A percentile compares a stretch with the other conserved stretches of the same genome.
Evolutionary conservation across 2,888 invertebrate genomes (phyloP).

Genomic region (Temnothorax rugatulus): DNA sequence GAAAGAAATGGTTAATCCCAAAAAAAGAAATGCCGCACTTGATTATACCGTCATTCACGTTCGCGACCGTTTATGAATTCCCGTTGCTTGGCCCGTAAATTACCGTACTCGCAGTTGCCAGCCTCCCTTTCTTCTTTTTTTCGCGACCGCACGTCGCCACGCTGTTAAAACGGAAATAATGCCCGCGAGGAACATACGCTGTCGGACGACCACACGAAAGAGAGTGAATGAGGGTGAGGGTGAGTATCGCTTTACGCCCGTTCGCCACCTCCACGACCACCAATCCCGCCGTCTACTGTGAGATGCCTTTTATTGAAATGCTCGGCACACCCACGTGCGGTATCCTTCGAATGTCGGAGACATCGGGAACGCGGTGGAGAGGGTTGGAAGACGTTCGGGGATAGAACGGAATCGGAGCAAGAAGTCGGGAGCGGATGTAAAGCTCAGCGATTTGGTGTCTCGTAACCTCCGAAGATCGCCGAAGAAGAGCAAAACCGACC

Average conservation of each 20-base stretch:
- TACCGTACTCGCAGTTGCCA: conserved; percentile 40
- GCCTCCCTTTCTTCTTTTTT: neutral
- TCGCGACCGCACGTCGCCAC: conserved; percentile 31
- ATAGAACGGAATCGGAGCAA: conserved; percentile 62
- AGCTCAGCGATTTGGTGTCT: conserved; percentile 68
- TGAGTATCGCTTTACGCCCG: conserved; percentile 48
- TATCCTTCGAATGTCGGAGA: conserved; percentile 61
- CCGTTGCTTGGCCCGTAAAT: conserved; percentile 48
- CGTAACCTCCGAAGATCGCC: conserved; percentile 36
- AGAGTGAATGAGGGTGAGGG: conserved; percentile 42
- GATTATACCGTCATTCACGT: conserved; percentile 38
- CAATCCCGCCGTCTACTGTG: conserved; percentile 6
- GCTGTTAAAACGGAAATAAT: conserved; percentile 60
- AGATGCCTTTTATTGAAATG: conserved; percentile 74
- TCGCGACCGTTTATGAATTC: conserved; percentile 44
- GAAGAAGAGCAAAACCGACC: conserved; percentile 48
- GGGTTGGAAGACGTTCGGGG: conserved; percentile 10
- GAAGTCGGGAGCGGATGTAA: conserved; percentile 67
- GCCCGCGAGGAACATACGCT: conserved; percentile 45
- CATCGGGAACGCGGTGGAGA: conserved; percentile 6
- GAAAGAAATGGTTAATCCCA: neutral
- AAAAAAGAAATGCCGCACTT: conserved; percentile 10
- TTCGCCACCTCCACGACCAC: conserved; percentile 22
- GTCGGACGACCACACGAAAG: conserved; percentile 46
- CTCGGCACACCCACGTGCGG: conserved; percentile 68